Evolutionary conservation across 2,113 vertebrate species (phyloP), one percentile per base, ranked within the genome.

Genomic region (Colistium nudipinnis): DNA sequence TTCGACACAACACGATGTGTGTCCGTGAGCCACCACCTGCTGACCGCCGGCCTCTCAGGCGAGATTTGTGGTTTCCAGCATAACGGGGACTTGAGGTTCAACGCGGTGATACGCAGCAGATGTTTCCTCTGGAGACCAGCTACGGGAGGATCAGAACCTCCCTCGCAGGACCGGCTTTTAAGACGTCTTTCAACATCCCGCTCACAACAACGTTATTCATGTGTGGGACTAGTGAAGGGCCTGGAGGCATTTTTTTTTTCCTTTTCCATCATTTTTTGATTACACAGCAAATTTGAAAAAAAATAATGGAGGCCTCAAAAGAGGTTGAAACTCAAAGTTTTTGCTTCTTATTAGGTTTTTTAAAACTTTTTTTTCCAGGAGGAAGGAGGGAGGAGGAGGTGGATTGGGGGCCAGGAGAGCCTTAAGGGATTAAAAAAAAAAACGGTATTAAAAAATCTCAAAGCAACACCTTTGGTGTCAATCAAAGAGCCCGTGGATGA

Each of bases 391-490:
- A 70, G 53, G 52, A 72, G 73, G 55, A 67, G 60, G 71, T 63
- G 38, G 61, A 22, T 27, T 22, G 43, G 54, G 35, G n/a, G 59
- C 36, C 63, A 73, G 39, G 33, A 22, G 59, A 39, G 68, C 71
- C 85, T 73, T 69, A 0, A 68, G 86, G 82, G 87, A 74, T 69
- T 80, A 74, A n/a, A n/a, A n/a, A n/a, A n/a, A n/a, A 53, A 67
- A 72, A 72, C 81, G 72, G 80, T 84, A 88, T 89, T 84, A 87
- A 73, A 44, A 87, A 89, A 89, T 73, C 82, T 87, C 71, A 90
- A 89, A 87, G 88, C 68, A 87, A 88, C 89, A 91, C 82, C 84
- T 90, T 83, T 81, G 82, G 85, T 83, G 90, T 87, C 90, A 88
- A 90, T 91, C 88, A 91, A 88, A 87, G 80, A 24, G 59, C 27